Conservation (phyloP, 2,797 vertebrate species). For the Australoheros facetus region DNA sequence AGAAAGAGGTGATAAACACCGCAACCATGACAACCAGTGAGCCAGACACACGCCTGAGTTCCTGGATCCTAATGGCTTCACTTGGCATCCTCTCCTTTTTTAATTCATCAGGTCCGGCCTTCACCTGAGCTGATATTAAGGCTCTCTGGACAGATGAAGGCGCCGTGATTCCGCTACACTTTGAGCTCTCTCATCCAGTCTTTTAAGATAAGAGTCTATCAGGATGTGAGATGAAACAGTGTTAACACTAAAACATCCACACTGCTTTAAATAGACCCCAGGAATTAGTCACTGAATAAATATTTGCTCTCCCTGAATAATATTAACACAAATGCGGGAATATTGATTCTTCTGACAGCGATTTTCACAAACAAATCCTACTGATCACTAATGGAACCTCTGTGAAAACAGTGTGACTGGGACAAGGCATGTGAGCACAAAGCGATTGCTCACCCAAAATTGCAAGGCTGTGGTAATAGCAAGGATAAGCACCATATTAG, state of each 20-base stretch:
- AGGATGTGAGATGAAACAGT: conserved; percentile 36
- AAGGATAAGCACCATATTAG: conserved; percentile 41
- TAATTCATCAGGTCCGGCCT: conserved; percentile 64
- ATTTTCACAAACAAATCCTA: conserved; percentile 36
- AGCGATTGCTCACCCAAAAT: conserved; percentile 25
- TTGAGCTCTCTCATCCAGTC: conserved; percentile 30
- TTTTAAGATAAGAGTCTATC: conserved; percentile 41
- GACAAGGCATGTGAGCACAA: conserved; percentile 17
- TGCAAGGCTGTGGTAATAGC: conserved; percentile 39
- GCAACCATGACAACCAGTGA: conserved; percentile 81
- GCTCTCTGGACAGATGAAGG: conserved; percentile 32
- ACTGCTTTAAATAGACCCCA: conserved; percentile 35
- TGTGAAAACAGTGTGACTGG: conserved; percentile 34
- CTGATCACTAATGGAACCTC: conserved; percentile 49
- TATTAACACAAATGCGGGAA: conserved; percentile 49
- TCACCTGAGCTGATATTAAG: conserved; percentile 63
- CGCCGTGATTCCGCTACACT: conserved; percentile 17
- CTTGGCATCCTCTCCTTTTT: conserved; percentile 65
- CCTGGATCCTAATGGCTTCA: conserved; percentile 69
- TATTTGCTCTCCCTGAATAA: conserved; percentile 43
- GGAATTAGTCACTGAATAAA: conserved; percentile 47
- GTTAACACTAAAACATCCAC: conserved; percentile 36
- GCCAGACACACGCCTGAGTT: conserved; percentile 66
- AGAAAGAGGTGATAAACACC: conserved; percentile 79
- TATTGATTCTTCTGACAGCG: conserved; percentile 40